Base-by-base conservation (phyloP, 2,888 invertebrate genomes). In the Drosophila recens region DNA sequence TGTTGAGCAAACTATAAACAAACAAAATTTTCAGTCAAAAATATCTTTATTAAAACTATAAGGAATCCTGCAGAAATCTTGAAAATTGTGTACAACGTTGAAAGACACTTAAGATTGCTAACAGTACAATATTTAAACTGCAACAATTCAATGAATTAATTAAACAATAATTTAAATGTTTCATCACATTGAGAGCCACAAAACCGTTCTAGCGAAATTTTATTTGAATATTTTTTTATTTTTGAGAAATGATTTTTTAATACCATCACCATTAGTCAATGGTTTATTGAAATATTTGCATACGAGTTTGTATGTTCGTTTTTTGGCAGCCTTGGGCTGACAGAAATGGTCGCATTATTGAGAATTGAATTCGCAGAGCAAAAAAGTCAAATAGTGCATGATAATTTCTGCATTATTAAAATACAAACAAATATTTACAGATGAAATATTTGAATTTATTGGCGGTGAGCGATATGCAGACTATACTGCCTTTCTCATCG, bases 391-490 rank as follows among this genome's bases (percentile, higher is more conserved):
- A 51, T 66, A 58, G 56, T 69, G 57, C 46, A 64, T 27, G 38
- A 52, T 67, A 76, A 71, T 70, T 68, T 65, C 67, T 79, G 66
- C 71, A 79, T 69, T 33, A 58, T 52, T 51, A 56, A 63, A 51
- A 11, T 20, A 34, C 48, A 58, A 70, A 66, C 27, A 42, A 49
- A 61, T 36, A 23, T 23, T 15, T 34, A 49, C 43, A 27, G 54
- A 51, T 59, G 20, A 61, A 20, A 65, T 65, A 53, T 51, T 49
- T 57, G 53, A 42, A 52, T 52, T 51, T 20, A 48, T 27, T 63
- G 53, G 17, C 11, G 30, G 8, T 67, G 43, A 67, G 64, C 49
- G 33, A 72, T 56, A 59, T 52, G 33, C 46, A 57, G 27, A 27
- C 33, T 30, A 43, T 70, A 30, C n/a, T 10, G 4, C 5, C 8